Evolutionary conservation across 2,888 invertebrate species (phyloP).

Genomic region (Ecdyonurus torrentis): DNA sequence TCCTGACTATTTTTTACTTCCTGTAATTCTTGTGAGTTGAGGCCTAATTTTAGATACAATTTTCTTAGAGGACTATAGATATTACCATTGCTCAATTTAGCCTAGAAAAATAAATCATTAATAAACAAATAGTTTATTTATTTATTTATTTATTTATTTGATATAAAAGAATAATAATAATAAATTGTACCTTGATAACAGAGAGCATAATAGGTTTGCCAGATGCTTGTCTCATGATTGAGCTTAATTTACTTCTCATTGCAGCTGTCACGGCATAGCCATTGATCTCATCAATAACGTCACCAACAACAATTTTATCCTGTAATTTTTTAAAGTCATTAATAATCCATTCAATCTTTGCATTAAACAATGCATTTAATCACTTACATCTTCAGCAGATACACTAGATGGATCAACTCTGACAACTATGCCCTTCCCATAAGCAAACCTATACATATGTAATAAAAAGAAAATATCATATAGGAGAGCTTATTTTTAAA

Average conservation of each 20-base stretch:
- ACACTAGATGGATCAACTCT: conserved; percentile 39
- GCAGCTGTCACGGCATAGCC: conserved; percentile 31
- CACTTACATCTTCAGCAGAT: conserved; percentile 43
- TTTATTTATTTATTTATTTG: too few species aligned
- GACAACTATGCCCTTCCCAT: conserved; percentile 39
- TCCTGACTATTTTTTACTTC: not conserved
- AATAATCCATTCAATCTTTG: conserved; percentile 4
- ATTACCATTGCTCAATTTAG: not conserved
- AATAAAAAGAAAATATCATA: too few species aligned
- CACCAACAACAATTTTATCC: conserved; percentile 41
- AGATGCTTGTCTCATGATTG: conserved; percentile 29
- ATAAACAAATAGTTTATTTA: too few species aligned
- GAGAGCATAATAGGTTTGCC: conserved; percentile 30
- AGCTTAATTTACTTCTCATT: conserved; percentile 30
- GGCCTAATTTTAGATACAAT: not conserved
- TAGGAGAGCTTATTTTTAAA: too few species aligned
- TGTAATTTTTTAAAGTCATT: conserved; percentile 18
- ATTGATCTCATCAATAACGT: conserved; percentile 44
- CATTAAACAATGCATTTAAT: conserved; percentile 3
- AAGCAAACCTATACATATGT: conserved; percentile 40
- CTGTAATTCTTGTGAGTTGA: not conserved
- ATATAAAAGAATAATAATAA: not conserved
- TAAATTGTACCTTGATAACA: conserved; percentile 33
- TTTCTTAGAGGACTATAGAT: not conserved
- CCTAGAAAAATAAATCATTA: not conserved